A percentile compares a stretch with the other conserved stretches of the same genome.
phyloP scores from a whole-genome alignment of 2,797 vertebrate species.

The Hippocampus kuda region DNA sequence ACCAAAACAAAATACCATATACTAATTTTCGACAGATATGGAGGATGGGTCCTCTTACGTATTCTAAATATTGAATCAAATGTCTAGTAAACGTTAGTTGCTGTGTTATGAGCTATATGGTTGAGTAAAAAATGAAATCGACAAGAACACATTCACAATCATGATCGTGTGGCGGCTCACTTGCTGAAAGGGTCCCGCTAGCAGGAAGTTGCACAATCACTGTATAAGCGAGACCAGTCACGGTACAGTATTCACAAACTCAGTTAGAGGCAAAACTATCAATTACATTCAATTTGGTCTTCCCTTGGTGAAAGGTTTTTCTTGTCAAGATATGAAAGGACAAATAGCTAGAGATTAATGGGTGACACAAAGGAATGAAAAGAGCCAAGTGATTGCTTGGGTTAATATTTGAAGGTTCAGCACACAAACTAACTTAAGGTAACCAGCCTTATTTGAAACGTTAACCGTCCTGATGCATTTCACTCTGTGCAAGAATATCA shows the following conservation, averaged over 20 bases:
- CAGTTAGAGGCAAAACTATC: not conserved
- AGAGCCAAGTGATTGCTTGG: conserved; percentile 56
- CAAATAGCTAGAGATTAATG: conserved; percentile 33
- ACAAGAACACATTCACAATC: not conserved
- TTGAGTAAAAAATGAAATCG: not conserved
- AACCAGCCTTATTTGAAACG: conserved; percentile 3
- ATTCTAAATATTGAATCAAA: not conserved
- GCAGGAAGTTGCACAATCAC: not conserved
- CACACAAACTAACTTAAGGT: conserved; percentile 50
- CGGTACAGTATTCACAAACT: not conserved
- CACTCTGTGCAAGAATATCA: not conserved
- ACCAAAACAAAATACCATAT: too few species aligned
- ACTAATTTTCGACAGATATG: too few species aligned
- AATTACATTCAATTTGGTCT: conserved; percentile 10
- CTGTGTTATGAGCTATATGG: not conserved
- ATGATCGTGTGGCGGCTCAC: not conserved
- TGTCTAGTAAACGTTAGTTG: not conserved
- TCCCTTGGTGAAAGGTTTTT: conserved; percentile 8
- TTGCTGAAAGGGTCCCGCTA: not conserved
- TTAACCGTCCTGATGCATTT: conserved; percentile 16
- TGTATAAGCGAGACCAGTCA: not conserved
- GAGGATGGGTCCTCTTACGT: too few species aligned
- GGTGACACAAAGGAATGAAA: conserved; percentile 46
- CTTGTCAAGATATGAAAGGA: conserved; percentile 16
- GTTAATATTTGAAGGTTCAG: conserved; percentile 73